A percentile compares a stretch with the other conserved stretches of the same genome.
Conservation (phyloP, 2,797 vertebrate genomes). For the Neosilurus mollespiculum region DNA sequence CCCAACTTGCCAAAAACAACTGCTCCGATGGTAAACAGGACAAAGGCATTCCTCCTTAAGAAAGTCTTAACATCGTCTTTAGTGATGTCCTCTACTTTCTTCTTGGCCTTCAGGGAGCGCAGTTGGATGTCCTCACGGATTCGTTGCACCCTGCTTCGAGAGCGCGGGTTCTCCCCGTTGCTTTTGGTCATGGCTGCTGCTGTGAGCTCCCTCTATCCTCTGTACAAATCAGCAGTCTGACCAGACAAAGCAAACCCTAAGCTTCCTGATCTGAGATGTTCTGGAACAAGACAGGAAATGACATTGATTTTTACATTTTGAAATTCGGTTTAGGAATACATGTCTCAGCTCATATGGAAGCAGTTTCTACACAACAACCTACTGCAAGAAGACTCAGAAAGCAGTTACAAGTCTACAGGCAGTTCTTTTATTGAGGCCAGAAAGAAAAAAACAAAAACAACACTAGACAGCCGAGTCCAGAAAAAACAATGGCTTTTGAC, state of each 20-base stretch:
- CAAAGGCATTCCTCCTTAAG: conserved; percentile 90
- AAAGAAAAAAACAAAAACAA: not conserved
- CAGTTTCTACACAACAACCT: not conserved
- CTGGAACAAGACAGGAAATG: not conserved
- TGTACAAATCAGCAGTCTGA: conserved; percentile 13
- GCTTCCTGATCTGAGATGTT: conserved; percentile 8
- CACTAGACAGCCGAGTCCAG: not conserved
- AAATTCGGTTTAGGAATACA: not conserved
- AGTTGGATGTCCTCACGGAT: conserved; percentile 91
- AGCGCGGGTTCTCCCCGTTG: conserved; percentile 74
- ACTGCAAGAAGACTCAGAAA: not conserved
- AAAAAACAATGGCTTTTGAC: conserved; percentile 20
- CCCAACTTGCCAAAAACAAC: conserved; percentile 79
- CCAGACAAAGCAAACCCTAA: not conserved
- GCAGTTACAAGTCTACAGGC: not conserved
- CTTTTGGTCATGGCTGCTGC: conserved; percentile 73
- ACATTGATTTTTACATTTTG: not conserved
- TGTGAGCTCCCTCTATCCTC: conserved; percentile 13
- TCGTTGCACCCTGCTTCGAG: conserved; percentile 83
- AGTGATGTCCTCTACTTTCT: conserved; percentile 92
- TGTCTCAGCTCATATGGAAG: not conserved
- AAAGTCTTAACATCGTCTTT: conserved; percentile 90
- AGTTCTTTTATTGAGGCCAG: not conserved
- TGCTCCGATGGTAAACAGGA: conserved; percentile 88
- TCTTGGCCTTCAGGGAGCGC: conserved; percentile 89